Base-by-base conservation (phyloP, 2,888 invertebrate genomes). In the Axea sp. region DNA sequence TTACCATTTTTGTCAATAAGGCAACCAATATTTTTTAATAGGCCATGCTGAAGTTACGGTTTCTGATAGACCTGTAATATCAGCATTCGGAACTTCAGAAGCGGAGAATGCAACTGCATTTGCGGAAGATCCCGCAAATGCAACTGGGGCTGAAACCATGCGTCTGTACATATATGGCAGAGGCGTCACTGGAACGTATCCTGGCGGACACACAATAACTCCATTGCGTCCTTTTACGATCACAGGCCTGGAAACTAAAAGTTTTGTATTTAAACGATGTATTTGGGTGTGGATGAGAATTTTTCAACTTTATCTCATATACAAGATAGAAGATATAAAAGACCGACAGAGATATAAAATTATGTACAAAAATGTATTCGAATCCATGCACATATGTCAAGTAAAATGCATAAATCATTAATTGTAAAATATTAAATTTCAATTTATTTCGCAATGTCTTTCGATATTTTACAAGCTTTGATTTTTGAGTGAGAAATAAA, bases 11-110 rank as follows among this genome's bases (percentile, higher is more conserved):
- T 49, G 64, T 41, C 65, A 60, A 14, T 57, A 60, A 4, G 76
- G 76, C n/a, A 69, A 72, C 73, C 74, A 78, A 35, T 69, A 77
- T 35, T 67, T 78, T 26, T 49, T 65, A 17, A 31, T 53, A 1
- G 75, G 65, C 71, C 73, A 76, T 3, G 43, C 28, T n/a, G 76
- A 69, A 26, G 75, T 72, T 49, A 82, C 78, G 5, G 71, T 77
- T 7, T 77, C 79, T 3, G 81, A 74, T 28, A 78, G 78, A 12
- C 78, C 83, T 37, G 73, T 72, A 55, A 83, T 62, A 11, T 79
- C 33, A 22, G 77, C 60, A 5, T 77, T 31, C n/a, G 77, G 71
- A 15, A 73, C 68, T n/a, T 53, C 15, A 2, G 78, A 76, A 22
- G 76, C 60, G 41, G 81, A 53, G 14, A 78, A 74, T 45, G 77